phyloP scores from a whole-genome alignment of 1,140 invertebrate genomes.

The Piezodorus guildinii region DNA sequence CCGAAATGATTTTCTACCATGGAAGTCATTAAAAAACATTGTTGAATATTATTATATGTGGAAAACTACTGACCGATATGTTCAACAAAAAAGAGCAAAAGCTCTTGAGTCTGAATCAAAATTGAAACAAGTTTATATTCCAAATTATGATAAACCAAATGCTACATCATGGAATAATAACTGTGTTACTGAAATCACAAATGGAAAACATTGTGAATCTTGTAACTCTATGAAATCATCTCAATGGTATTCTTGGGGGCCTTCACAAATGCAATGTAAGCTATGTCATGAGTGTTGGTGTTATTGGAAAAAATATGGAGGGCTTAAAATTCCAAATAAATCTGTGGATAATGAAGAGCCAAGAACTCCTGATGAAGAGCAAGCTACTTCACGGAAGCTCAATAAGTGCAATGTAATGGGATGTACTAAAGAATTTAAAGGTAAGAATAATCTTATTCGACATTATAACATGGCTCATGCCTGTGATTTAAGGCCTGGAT shows the following conservation, averaged over 20 bases:
- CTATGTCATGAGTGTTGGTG: conserved; percentile 89
- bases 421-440: conserved; percentile 88
- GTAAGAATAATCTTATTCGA: conserved; percentile 80
- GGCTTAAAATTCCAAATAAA: conserved; percentile 63
- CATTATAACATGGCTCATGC: conserved; percentile 89
- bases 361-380: conserved; percentile 28
- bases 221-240: conserved; percentile 61
- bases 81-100: conserved; percentile 95
- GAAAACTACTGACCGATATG: conserved; percentile 99
- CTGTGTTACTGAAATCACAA: conserved; percentile 49
- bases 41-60: conserved; percentile 99
- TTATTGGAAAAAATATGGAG: conserved; percentile 98
- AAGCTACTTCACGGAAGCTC: conserved; percentile 51
- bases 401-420: conserved; percentile 79
- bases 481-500: conserved; percentile 51
- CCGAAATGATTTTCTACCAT: conserved; percentile 93
- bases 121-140: conserved; percentile 98
- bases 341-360: conserved; percentile 37
- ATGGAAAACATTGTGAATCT: conserved; percentile 67
- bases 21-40: conserved; percentile 98
- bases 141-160: conserved; percentile 85
- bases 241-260: conserved; percentile 96
- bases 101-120: conserved; percentile 96
- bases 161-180: conserved; percentile 53
- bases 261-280: conserved; percentile 75